Evolutionary conservation across 2,888 invertebrate genomes (phyloP).

Genomic region (Agonopterix arenella): DNA sequence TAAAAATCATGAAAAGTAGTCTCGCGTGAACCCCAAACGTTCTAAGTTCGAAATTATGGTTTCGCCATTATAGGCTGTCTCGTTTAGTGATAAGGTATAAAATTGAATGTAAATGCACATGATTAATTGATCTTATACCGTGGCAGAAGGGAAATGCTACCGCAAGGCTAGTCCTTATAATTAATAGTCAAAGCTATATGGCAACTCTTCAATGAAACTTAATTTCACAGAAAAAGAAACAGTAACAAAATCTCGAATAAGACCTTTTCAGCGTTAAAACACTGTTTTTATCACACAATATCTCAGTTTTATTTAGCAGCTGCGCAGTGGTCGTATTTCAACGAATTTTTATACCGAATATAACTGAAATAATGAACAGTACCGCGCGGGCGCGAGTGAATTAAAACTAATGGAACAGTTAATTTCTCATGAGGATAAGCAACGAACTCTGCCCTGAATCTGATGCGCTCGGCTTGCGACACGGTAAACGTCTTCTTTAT

Average conservation of each 20-base stretch:
- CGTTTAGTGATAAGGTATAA: too few species aligned
- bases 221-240: too few species aligned
- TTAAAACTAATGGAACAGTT: slow-evolving; percentile 75
- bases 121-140: too few species aligned
- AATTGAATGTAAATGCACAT: too few species aligned
- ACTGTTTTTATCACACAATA: slow-evolving; percentile 29
- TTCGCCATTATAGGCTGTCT: too few species aligned
- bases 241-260: not conserved
- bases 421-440: slow-evolving; percentile 73
- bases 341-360: slow-evolving; percentile 59
- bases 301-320: slow-evolving; percentile 46
- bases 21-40: too few species aligned
- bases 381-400: slow-evolving; percentile 58
- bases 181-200: too few species aligned
- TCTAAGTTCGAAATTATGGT: too few species aligned
- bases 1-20: too few species aligned
- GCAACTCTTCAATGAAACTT: too few species aligned
- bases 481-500: slow-evolving; percentile 7
- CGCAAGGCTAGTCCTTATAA: too few species aligned
- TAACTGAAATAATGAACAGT: slow-evolving; percentile 61
- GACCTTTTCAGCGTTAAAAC: not conserved
- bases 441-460: slow-evolving; percentile 41
- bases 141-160: too few species aligned
- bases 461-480: slow-evolving; percentile 18
- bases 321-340: slow-evolving; percentile 43